Evolutionary conservation across 2,113 vertebrate genomes (phyloP), one percentile per base, ranked within the genome.

Genomic region (Argyrosomus japonicus): DNA sequence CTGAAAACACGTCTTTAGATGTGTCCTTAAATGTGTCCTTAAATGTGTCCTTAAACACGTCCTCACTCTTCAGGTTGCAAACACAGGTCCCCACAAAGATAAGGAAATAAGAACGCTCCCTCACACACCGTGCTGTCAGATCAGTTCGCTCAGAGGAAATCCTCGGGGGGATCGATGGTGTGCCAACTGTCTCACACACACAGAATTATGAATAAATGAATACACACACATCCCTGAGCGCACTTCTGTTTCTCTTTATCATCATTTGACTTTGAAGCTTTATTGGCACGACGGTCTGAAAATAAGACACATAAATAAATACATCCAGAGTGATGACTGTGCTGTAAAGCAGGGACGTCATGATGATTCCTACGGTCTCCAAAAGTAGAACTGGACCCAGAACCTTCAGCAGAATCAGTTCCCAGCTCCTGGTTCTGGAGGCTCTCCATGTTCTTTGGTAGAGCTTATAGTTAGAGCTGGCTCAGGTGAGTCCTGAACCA

Each of bases 221-320:
- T 8, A 36, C 11, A 32, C 32, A 62, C 57, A 70, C 36, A 61
- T 60, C 23, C 45, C 43, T 51, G 56, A 73, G 60, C 57, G 23
- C 47, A 53, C 19, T 63, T 69, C 23, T 47, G 57, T 56, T 29
- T 63, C 63, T 68, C 65, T 63, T 68, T 27, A 63, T 76, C 79
- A 68, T 47, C 48, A 27, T 76, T 43, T 58, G 62, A 75, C 71
- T 75, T 32, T 77, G 64, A 77, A 51, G 64, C 45, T 78, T 68
- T 53, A 8, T 29, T 76, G 74, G 62, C 61, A 43, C 15, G 11
- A 27, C 1, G n/a, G 48, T 65, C 50, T 47, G 11, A 40, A 54
- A n/a, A 54, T n/a, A 12, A n/a, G 65, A 10, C 5, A 3, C 21
- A 13, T 21, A 32, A 18, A 32, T 51, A 21, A 51, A 68, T 7